Base-by-base conservation (phyloP, 2,888 invertebrate genomes). In the Nemurella pictetii region DNA sequence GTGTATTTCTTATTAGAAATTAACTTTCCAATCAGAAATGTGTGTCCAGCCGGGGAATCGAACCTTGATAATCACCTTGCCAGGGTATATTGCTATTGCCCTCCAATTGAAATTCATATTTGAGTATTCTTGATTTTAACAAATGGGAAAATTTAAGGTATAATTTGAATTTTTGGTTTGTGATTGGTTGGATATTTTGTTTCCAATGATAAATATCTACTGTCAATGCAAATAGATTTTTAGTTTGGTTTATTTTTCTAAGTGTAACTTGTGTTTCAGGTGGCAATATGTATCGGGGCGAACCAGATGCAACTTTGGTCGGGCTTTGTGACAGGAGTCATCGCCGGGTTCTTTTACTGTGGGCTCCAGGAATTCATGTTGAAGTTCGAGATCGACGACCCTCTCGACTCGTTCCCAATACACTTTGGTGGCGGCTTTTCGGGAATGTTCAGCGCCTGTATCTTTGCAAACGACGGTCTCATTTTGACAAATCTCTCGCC, bases 401-500 rank as follows among this genome's bases (percentile, higher is more conserved):
- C 92, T 0, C 87, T 92, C 28, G 92, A 92, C 87, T 91, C 92
- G 2, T 90, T 91, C 35, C 90, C 91, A 7, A 89, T 92, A 2
- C 92, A 92, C 87, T 90, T 91, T 85, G 92, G 92, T 3, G 92
- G 91, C 2, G 92, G 92, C 15, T 85, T 90, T 15, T 90, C 91
- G 90, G 92, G 92, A 4, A 88, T 91, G 3, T 87, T 92, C 0
- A 88, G 90, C 2, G 89, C 89, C 4, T 89, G 90, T 7, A 88
- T 92, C 74, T 89, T 92, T 77, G 83, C 87, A 4, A 85, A 86
- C 73, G 27, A 82, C 73, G 84, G 85, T 0, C 83, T 83, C 25
- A 29, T 20, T 0, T n/a, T 29, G 72, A 77, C 74, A 29, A 20
- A 25, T 15, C 26, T 74, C 73, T 36, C 36, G 0, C 0, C 15